A percentile compares a stretch with the other conserved stretches of the same genome.
Conservation (phyloP, 2,888 invertebrate species). For the Deilephila porcellus region DNA sequence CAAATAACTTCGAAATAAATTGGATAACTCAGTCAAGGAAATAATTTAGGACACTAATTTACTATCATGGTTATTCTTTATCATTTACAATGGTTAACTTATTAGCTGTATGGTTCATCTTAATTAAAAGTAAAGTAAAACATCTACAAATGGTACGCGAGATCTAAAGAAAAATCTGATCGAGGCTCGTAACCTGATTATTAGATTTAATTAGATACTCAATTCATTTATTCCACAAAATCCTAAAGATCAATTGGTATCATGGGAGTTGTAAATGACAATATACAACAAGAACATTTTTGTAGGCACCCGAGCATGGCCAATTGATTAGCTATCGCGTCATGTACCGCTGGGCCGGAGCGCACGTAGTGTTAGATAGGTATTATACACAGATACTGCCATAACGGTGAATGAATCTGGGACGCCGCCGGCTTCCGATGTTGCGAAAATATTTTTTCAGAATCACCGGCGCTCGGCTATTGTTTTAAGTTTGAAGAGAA, state of each 20-base stretch:
- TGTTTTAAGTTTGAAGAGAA: background rate
- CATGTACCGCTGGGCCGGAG: constrained; percentile 38
- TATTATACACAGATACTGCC: constrained; percentile 38
- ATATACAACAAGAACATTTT: constrained; percentile 47
- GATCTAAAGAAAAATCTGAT: background rate
- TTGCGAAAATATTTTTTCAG: constrained; percentile 39
- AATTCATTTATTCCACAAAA: constrained; percentile 16
- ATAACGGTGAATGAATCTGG: constrained; percentile 54
- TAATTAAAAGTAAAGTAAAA: background rate
- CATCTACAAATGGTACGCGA: background rate
- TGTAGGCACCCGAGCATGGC: constrained; percentile 52
- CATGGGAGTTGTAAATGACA: constrained; percentile 29
- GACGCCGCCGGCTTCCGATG: constrained; percentile 43
- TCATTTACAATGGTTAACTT: too few relatives aligned
- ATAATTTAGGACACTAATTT: too few relatives aligned
- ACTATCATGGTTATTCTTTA: too few relatives aligned
- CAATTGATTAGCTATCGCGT: constrained; percentile 55
- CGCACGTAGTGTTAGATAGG: constrained; percentile 42
- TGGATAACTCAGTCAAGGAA: too few relatives aligned
- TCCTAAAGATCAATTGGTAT: constrained; percentile 36
- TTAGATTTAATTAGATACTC: background rate
- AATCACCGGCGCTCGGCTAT: constrained; percentile 6
- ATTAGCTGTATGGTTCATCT: background rate
- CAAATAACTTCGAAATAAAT: too few relatives aligned
- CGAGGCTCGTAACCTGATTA: background rate